Conservation (phyloP, 1,140 invertebrate genomes). For the Heliothis virescens region DNA sequence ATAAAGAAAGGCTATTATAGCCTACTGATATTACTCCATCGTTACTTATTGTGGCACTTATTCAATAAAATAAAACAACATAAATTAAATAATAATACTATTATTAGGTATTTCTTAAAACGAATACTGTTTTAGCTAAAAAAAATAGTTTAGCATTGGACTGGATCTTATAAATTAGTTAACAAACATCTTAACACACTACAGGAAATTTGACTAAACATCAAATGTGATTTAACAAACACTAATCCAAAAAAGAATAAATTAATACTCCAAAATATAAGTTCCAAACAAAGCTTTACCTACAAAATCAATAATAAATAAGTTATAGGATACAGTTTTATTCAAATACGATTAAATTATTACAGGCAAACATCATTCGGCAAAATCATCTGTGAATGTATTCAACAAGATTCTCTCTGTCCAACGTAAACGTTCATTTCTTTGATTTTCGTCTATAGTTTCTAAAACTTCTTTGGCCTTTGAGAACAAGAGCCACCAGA, state of each 20-base stretch:
- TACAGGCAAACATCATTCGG: slow-evolving; percentile 19
- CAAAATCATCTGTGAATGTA: slow-evolving; percentile 66
- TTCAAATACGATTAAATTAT: too few species aligned
- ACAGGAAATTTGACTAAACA: too few species aligned
- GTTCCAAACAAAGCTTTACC: too few species aligned
- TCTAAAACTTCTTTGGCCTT: slow-evolving; percentile 61
- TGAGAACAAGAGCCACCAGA: slow-evolving; percentile 53
- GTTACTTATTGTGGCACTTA: too few species aligned
- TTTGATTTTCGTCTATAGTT: slow-evolving; percentile 62
- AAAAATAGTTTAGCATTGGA: too few species aligned
- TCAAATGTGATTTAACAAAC: too few species aligned
- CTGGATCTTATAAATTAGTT: too few species aligned
- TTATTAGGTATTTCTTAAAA: slow-evolving; percentile 1
- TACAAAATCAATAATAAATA: too few species aligned
- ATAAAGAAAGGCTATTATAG: too few species aligned
- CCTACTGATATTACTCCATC: too few species aligned
- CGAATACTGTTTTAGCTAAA: neutral
- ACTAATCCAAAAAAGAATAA: neutral
- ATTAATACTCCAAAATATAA: neutral
- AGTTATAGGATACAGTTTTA: too few species aligned
- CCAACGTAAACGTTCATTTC: slow-evolving; percentile 57
- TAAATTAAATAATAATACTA: neutral
- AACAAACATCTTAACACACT: too few species aligned
- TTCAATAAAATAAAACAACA: neutral
- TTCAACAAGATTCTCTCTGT: slow-evolving; percentile 66